Conservation (phyloP, 2,888 invertebrate genomes). For the Latrodectus elegans region DNA sequence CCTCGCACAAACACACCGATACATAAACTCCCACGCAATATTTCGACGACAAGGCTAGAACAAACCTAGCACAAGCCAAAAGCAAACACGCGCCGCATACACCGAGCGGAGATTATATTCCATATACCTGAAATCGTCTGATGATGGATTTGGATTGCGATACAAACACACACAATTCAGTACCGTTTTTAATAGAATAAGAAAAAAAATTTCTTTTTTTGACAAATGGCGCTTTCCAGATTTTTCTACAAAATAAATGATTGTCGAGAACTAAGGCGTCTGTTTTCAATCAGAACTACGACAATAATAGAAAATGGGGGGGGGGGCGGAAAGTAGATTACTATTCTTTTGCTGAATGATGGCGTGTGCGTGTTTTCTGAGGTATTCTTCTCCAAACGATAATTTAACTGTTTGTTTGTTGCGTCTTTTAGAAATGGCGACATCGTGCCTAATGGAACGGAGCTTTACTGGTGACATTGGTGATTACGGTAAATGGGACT, state of each 20-base stretch:
- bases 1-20: neutral
- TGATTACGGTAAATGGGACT: slow-evolving; percentile 44
- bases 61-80: neutral
- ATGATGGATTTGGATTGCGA: slow-evolving; percentile 6
- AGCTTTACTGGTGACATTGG: slow-evolving; percentile 29
- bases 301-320: slow-evolving; percentile 46
- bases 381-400: slow-evolving; percentile 20
- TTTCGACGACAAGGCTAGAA: neutral
- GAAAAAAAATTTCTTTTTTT: neutral
- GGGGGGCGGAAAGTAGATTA: slow-evolving; percentile 42
- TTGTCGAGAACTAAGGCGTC: slow-evolving; percentile 22
- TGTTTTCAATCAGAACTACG: slow-evolving; percentile 57
- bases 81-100: neutral
- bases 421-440: slow-evolving; percentile 21
- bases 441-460: slow-evolving; percentile 51
- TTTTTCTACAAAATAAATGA: slow-evolving; percentile 37
- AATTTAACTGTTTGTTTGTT: slow-evolving; percentile 18
- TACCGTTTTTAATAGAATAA: slow-evolving; percentile 10
- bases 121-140: neutral
- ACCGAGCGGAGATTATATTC: neutral
- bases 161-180: neutral
- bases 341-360: slow-evolving; percentile 14
- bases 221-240: slow-evolving; percentile 35
- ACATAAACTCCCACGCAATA: neutral
- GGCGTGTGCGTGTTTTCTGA: neutral